Percentiles rank a stretch among this genome's conserved stretches.
Evolutionary conservation across 37 sponge, comb jelly and placozoan genomes (phyloP).

Genomic region (Tethya wilhelma): DNA sequence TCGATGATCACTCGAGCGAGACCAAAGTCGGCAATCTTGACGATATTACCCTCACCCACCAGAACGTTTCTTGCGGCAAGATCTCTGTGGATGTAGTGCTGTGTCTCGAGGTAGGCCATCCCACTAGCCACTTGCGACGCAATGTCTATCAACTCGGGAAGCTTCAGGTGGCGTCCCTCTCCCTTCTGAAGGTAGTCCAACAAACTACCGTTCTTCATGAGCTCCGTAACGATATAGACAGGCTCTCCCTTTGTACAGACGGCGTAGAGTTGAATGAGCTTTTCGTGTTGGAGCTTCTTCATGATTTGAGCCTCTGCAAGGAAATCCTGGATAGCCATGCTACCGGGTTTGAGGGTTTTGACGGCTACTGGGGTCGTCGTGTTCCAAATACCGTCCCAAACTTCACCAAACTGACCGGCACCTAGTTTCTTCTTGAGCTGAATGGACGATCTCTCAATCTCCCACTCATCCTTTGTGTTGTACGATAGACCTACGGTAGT

Average conservation of each 20-base stretch:
- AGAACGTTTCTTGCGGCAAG: slow-evolving; percentile 96
- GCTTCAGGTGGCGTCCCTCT: slow-evolving; percentile 80
- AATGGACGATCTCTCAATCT: slow-evolving; percentile 83
- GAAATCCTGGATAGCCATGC: slow-evolving; percentile 93
- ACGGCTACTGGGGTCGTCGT: slow-evolving; percentile 91
- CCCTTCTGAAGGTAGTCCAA: slow-evolving; percentile 88
- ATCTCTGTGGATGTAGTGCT: slow-evolving; percentile 96
- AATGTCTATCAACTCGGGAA: slow-evolving; percentile 89
- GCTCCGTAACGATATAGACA: slow-evolving; percentile 94
- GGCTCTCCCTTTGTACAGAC: slow-evolving; percentile 97
- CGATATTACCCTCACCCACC: slow-evolving; percentile 90
- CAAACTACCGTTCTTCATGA: slow-evolving; percentile 94
- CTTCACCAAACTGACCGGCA: slow-evolving; percentile 95
- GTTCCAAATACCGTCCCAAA: slow-evolving; percentile 97
- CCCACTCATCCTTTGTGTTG: slow-evolving; percentile 94
- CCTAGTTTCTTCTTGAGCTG: slow-evolving; percentile 66
- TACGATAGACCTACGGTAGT: slow-evolving; percentile 80
- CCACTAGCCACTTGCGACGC: slow-evolving; percentile 88
- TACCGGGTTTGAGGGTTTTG: slow-evolving; percentile 95
- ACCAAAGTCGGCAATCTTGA: slow-evolving; percentile 98
- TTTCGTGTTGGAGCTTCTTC: slow-evolving; percentile 94
- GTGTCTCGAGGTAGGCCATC: slow-evolving; percentile 95
- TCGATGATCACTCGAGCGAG: slow-evolving; percentile 93
- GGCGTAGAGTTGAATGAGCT: slow-evolving; percentile 97
- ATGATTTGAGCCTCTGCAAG: slow-evolving; percentile 94